These are phyloP conservation scores for Ophion obscuratus DNA, from an alignment of 2,888 invertebrate genomes.

Conservation along the genomic window DNA sequence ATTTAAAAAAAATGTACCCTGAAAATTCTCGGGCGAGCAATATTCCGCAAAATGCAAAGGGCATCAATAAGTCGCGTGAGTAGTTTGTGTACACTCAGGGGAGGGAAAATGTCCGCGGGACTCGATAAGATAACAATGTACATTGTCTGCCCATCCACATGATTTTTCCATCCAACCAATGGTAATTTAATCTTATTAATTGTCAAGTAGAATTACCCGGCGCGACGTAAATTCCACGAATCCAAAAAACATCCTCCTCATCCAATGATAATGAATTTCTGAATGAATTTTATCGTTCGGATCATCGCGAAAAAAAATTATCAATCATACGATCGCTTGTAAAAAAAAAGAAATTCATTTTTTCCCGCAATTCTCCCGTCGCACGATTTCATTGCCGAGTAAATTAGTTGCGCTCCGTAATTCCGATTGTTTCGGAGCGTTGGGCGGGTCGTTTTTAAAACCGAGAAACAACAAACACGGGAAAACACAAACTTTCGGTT, in stretches of 20 bases:
- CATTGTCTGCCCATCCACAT: neutral
- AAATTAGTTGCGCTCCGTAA: neutral
- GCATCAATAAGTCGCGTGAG: neutral
- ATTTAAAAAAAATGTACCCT: neutral
- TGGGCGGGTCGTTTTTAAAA: slow-evolving; percentile 18
- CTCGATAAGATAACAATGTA: slow-evolving; percentile 29
- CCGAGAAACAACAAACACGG: slow-evolving; percentile 50
- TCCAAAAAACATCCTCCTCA: neutral
- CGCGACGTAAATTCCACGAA: slow-evolving; percentile 20
- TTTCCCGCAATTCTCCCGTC: neutral
- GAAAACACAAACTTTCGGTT: slow-evolving; percentile 23
- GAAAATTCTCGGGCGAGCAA: no score
- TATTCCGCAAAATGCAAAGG: neutral
- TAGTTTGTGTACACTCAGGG: neutral
- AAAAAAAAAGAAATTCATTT: neutral
- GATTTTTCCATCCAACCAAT: slow-evolving; percentile 3
- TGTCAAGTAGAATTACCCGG: neutral
- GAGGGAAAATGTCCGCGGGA: neutral
- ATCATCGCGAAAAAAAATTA: neutral
- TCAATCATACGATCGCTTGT: slow-evolving; percentile 14
- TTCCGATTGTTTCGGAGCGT: slow-evolving; percentile 1
- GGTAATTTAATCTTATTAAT: slow-evolving; percentile 13
- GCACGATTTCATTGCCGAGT: neutral
- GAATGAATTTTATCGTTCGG: slow-evolving; percentile 30
- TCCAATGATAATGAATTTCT: slow-evolving; percentile 5